phyloP scores from a whole-genome alignment of 2,888 invertebrate species.

The Leptinotarsa peninsularis region DNA sequence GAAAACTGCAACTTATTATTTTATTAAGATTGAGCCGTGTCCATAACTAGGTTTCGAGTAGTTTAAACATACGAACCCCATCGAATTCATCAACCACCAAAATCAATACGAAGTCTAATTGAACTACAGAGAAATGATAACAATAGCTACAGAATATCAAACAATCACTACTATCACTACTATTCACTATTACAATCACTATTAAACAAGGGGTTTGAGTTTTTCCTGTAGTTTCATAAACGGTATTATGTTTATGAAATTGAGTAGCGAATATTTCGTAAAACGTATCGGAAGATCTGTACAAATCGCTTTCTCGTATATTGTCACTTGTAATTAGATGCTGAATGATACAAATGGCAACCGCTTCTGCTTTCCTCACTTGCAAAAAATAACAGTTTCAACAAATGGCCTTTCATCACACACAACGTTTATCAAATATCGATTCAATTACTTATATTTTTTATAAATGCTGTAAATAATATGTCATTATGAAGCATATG shows the following conservation, averaged over 20 bases:
- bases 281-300: slow-evolving; percentile 4
- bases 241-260: not conserved
- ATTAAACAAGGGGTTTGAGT: slow-evolving; percentile 1
- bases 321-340: slow-evolving; percentile 24
- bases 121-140: no score
- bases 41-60: no score
- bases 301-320: slow-evolving; percentile 4
- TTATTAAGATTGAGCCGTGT: no score
- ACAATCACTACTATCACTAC: not conserved
- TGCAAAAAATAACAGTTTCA: not conserved
- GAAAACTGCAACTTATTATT: no score
- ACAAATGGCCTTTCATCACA: slow-evolving; percentile 13
- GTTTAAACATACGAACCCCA: no score
- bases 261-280: not conserved
- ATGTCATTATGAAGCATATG: not conserved
- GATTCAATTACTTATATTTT: not conserved
- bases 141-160: no score
- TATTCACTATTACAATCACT: no score
- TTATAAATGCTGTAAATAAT: not conserved
- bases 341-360: slow-evolving; percentile 20
- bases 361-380: slow-evolving; percentile 24
- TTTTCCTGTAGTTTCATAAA: slow-evolving; percentile 13
- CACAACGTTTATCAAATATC: not conserved
- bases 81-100: no score
- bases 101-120: no score